Base-by-base conservation (phyloP, 2,113 vertebrate genomes). In the Aegithalos caudatus region DNA sequence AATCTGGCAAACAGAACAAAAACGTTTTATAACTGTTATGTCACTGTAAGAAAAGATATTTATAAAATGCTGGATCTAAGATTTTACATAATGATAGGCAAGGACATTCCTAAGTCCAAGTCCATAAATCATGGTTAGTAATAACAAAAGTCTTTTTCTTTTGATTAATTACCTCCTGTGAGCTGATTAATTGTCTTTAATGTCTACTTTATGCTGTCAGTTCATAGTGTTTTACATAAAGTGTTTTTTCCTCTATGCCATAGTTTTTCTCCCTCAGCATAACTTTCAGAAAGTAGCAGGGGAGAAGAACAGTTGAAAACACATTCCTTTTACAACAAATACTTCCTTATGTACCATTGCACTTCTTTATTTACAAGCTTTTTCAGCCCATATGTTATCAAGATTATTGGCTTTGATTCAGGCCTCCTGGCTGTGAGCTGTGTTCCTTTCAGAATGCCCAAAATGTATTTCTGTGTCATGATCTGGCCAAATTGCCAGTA, bases 1-100 rank as follows among this genome's bases (percentile, higher is more conserved):
- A 81, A 76, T 65, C 66, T 92, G 93, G 73, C 73, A 44, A 61
- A 40, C 14, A 51, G 61, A 87, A 77, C 47, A 74, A 33, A 82
- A 66, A 60, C 8, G 35, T 82, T 91, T 88, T 65, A 20, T 94
- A 97, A 93, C 79, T 86, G 85, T 88, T 93, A 80, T 71, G 48
- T 93, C 66, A 94, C 84, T 93, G 56, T 58, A 79, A 78, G 61
- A 87, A 91, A 97, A 71, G 12, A 62, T 76, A 79, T 72, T 95
- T 90, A 56, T 86, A 71, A 94, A 95, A 89, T 2, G 4, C 40
- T 88, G 64, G 69, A 70, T 81, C 83, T 53, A 50, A 76, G 66
- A 45, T 93, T 94, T 96, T 95, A 91, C 50, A 65, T 93, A 93
- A 91, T 79, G 74, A 81, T 56, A 85, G 74, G 81, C 81, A 93